Base-by-base conservation (phyloP, 1,140 invertebrate genomes). In the Littorina saxatilis region DNA sequence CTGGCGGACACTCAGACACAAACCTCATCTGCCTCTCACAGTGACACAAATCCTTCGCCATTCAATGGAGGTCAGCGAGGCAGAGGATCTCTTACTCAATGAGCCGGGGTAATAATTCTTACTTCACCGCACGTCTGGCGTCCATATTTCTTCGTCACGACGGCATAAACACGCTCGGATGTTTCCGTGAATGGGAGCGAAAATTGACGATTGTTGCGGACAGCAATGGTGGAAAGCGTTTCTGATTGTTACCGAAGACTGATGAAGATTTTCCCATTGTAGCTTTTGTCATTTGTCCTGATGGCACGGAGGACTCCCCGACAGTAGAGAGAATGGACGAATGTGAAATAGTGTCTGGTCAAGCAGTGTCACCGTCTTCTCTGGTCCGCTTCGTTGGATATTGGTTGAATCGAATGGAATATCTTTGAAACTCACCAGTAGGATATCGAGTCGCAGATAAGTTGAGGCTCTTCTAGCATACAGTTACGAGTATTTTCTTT, bases 121-220 rank as follows among this genome's bases (percentile, higher is more conserved):
- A 29, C 70, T 50, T 43, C 47, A 73, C 35, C 70, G n/a, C n/a
- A 23, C n/a, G 27, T 39, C 39, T 43, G n/a, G 70, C 43, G n/a
- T 73, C 70, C 70, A 73, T 47, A 73, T 73, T 73, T 73, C 70
- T 73, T 73, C 70, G 9, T 29, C 70, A 52, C 70, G 40, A 13
- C 70, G 47, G n/a, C 39, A 5, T 3, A 47, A 73, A 11, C 40
- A 73, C n/a, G 27, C 37, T 47, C 37, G 68, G 9, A 7, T 2
- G 2, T 40, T 35, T 39, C 68, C 35, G 40, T 27, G 23, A 23
- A 15, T 0, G 9, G 70, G 13, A 17, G 70, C n/a, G n/a, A 73
- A 29, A 73, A 47, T 50, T 23, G 70, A 73, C 40, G 9, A 50
- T 52, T 73, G 70, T 50, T 50, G 43, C 40, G 29, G 39, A 3